A percentile compares a stretch with the other conserved stretches of the same genome.
These are phyloP conservation scores for Plecturocebus donacophilus DNA, from an alignment of 2,113 vertebrate species.

Conservation along the genomic window DNA sequence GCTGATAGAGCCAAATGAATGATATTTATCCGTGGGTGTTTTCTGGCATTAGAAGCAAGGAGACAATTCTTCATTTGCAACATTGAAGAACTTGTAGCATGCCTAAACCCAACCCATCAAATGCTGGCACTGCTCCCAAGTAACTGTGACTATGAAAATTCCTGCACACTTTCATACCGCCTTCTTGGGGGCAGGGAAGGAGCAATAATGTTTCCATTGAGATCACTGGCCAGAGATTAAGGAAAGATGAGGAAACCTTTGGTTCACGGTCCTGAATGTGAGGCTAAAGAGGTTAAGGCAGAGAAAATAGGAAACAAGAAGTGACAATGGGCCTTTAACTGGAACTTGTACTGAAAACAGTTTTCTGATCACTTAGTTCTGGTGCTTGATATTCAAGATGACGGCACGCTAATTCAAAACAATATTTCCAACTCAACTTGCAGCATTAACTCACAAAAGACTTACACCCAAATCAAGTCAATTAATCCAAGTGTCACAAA, in stretches of 20 bases:
- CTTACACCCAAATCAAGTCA: background rate
- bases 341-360: background rate
- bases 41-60: background rate
- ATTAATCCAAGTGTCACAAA: conserved; percentile 55
- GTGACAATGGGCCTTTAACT: background rate
- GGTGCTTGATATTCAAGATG: background rate
- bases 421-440: conserved; percentile 14
- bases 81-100: background rate
- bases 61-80: background rate
- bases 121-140: background rate
- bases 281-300: background rate
- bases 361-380: background rate
- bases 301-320: background rate
- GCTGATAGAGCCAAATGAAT: background rate
- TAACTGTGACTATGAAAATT: background rate
- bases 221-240: background rate
- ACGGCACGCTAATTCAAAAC: background rate
- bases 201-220: background rate
- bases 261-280: background rate
- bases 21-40: background rate
- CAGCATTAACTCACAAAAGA: conserved; percentile 36
- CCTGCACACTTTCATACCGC: background rate
- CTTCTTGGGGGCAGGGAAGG: background rate
- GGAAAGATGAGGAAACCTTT: background rate
- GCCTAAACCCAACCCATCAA: background rate